Base-by-base conservation (phyloP, 2,113 vertebrate species). In the Desmodus rotundus region DNA sequence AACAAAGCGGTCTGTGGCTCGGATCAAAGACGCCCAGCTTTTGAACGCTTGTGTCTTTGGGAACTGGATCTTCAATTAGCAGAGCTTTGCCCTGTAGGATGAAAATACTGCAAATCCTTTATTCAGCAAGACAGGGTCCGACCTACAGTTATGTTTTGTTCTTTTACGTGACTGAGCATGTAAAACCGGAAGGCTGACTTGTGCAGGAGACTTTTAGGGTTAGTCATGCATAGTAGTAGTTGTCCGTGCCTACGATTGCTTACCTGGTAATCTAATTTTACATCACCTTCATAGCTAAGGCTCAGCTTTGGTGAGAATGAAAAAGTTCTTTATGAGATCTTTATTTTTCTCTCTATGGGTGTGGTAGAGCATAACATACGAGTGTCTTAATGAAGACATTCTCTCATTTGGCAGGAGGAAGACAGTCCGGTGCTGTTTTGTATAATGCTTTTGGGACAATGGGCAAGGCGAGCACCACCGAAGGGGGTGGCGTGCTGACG, bases 341-440 rank as follows among this genome's bases (percentile, higher is more conserved):
- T 88, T 41, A 24, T 58, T 76, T 92, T 50, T 52, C 24, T 87
- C 41, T 78, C 28, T 83, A 16, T 13, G 28, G 61, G n/a, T 88
- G 36, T 13, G 76, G 12, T 36, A 81, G 67, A 87, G 28, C 73
- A 22, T 81, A 15, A 58, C 3, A 93, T 5, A 2, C 3, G 1
- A 26, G 13, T 68, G 1, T 84, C 80, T 96, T 96, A 81, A 84
- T 89, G 58, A 85, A 72, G 73, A 52, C 24, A 72, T 76, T 5
- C 33, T 8, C 89, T 22, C 54, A 68, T 26, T 96, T 96, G 97
- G 50, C 58, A 99, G 99, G 99, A 95, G 99, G 99, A 97, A 98
- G 99, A 77, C 99, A 99, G 80, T 99, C 99, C 33, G 99, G 99
- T 80, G 99, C 99, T 89, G 97, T 99, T 63, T 97, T 99, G 63